Conservation (phyloP, 2,113 vertebrate genomes). For the Bombycilla garrulus region DNA sequence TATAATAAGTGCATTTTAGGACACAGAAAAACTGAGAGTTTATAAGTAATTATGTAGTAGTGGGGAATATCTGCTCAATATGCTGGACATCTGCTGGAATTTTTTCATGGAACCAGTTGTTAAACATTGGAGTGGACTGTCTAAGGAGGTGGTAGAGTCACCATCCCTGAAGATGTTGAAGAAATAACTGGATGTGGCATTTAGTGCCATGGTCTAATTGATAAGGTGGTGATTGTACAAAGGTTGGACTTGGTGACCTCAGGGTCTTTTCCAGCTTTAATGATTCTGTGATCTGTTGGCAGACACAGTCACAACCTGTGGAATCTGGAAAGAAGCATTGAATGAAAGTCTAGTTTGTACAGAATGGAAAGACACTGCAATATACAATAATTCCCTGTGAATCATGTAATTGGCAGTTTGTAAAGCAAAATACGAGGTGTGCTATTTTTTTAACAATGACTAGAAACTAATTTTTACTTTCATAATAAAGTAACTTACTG, state of each 20-base stretch:
- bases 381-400: not conserved
- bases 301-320: not conserved
- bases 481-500: not conserved
- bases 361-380: not conserved
- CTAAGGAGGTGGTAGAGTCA: not conserved
- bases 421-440: not conserved
- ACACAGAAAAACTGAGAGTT: not conserved
- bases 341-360: not conserved
- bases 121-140: not conserved
- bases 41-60: not conserved
- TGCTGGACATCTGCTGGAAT: not conserved
- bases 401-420: constrained; percentile 2
- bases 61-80: not conserved
- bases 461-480: constrained; percentile 9
- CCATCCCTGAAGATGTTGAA: not conserved
- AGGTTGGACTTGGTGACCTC: not conserved
- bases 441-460: not conserved
- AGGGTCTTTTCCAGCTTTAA: not conserved
- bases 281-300: not conserved
- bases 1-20: not conserved
- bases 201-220: not conserved
- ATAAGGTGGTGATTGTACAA: not conserved
- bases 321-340: not conserved
- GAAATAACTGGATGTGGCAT: not conserved
- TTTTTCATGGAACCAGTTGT: not conserved